phyloP scores from a whole-genome alignment of 2,113 vertebrate species.

The Perca schrenkii region DNA sequence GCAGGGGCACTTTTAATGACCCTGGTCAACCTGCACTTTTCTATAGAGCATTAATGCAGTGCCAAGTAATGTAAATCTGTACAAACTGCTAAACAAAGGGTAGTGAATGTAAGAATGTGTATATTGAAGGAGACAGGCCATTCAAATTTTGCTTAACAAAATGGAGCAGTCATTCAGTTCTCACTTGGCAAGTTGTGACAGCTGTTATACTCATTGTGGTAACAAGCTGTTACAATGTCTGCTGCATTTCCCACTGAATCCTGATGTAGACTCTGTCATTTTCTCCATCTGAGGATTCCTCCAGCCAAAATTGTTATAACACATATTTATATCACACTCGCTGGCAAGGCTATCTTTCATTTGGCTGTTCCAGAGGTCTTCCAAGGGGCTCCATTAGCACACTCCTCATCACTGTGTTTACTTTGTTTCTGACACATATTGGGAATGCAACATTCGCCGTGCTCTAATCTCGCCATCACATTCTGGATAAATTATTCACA shows the following conservation, averaged over 20 bases:
- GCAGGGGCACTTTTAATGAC: not conserved
- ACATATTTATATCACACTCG: conserved; percentile 40
- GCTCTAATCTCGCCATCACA: conserved; percentile 51
- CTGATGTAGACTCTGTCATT: conserved; percentile 55
- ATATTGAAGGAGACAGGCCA: conserved; percentile 14
- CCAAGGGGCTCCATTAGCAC: conserved; percentile 49
- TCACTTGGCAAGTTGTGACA: conserved; percentile 55
- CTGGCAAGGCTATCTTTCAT: conserved; percentile 28
- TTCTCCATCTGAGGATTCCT: conserved; percentile 41
- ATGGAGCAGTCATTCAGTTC: conserved; percentile 32
- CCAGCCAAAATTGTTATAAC: conserved; percentile 34
- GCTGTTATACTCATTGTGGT: conserved; percentile 52
- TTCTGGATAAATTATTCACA: conserved; percentile 74
- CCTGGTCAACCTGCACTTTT: not conserved
- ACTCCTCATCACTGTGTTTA: conserved; percentile 63
- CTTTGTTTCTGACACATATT: conserved; percentile 63
- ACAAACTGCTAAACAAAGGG: conserved; percentile 9
- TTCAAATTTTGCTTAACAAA: conserved; percentile 28
- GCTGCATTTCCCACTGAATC: conserved; percentile 44
- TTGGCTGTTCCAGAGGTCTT: conserved; percentile 39
- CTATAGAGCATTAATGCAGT: not conserved
- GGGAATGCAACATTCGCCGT: conserved; percentile 43
- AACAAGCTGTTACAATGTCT: conserved; percentile 54
- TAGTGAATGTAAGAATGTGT: not conserved
- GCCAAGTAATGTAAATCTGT: not conserved